Evolutionary conservation across 1,140 invertebrate genomes (phyloP).

Genomic region (Pollicipes pollicipes): DNA sequence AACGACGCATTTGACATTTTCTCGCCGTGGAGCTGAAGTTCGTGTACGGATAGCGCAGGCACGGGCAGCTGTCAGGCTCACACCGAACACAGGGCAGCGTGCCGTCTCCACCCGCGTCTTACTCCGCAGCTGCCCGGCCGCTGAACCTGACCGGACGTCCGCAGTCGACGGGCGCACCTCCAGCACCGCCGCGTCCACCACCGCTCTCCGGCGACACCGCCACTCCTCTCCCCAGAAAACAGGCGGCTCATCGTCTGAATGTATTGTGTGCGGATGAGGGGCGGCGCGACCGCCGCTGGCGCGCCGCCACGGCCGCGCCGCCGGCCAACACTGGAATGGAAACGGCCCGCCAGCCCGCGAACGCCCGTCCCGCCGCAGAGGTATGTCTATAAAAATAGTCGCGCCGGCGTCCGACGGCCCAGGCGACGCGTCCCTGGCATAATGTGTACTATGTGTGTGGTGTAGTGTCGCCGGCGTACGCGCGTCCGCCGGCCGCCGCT

Average conservation of each 20-base stretch:
- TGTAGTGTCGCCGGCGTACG: not conserved
- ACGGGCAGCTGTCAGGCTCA: no score
- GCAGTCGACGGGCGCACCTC: not conserved
- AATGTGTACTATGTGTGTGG: not conserved
- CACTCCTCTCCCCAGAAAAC: no score
- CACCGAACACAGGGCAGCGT: no score
- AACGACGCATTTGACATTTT: no score
- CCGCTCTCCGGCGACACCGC: not conserved
- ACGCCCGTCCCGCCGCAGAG: conserved; percentile 1
- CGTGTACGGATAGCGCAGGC: no score
- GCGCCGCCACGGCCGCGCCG: no score
- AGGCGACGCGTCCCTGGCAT: not conserved
- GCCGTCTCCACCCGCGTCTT: no score
- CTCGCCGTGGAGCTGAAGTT: no score
- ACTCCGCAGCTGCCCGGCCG: no score
- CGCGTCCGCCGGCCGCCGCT: not conserved
- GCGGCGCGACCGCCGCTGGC: no score
- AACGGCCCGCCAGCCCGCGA: not conserved
- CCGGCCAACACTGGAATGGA: not conserved
- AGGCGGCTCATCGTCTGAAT: not conserved
- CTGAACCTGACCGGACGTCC: no score
- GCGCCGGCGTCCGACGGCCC: no score
- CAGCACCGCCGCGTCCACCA: not conserved
- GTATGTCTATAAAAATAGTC: conserved; percentile 2
- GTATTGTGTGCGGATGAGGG: not conserved